These are phyloP conservation scores for Hiodon alosoides DNA, from an alignment of 2,113 vertebrate species.

Conservation along the genomic window DNA sequence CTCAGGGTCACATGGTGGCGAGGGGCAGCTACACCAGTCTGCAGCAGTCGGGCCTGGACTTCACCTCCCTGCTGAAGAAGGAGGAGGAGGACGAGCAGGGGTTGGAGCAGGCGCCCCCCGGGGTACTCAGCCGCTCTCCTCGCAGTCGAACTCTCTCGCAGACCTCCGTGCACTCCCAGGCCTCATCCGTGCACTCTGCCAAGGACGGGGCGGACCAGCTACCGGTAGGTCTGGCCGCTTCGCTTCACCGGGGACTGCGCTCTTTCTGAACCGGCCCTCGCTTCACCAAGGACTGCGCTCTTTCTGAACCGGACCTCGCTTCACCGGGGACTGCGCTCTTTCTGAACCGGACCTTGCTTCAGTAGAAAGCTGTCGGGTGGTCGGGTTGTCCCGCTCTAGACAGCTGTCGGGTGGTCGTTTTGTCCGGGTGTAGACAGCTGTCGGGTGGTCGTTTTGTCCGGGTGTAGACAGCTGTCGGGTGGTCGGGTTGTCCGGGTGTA, in stretches of 20 bases:
- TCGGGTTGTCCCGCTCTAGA: no score
- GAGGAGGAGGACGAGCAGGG: constrained; percentile 66
- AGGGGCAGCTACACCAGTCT: constrained; percentile 82
- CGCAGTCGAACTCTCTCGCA: constrained; percentile 77
- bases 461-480: no score
- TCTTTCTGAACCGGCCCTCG: background rate
- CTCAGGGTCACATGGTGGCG: constrained; percentile 80
- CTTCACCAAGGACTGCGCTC: background rate
- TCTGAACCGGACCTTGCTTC: no score
- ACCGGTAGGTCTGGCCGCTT: constrained; percentile 42
- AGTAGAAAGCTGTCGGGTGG: no score
- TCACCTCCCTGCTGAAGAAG: constrained; percentile 83
- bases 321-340: no score
- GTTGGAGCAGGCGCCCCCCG: constrained; percentile 38
- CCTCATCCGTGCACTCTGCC: constrained; percentile 71
- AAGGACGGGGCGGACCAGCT: constrained; percentile 71
- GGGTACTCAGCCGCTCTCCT: constrained; percentile 22
- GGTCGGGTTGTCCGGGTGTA: no score
- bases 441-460: no score
- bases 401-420: no score
- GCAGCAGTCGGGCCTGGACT: constrained; percentile 83
- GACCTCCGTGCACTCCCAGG: constrained; percentile 72
- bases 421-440: no score
- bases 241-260: background rate
- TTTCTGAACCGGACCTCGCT: no score